Conservation (phyloP, 2,888 invertebrate genomes). For the Platycheirus rosarum region DNA sequence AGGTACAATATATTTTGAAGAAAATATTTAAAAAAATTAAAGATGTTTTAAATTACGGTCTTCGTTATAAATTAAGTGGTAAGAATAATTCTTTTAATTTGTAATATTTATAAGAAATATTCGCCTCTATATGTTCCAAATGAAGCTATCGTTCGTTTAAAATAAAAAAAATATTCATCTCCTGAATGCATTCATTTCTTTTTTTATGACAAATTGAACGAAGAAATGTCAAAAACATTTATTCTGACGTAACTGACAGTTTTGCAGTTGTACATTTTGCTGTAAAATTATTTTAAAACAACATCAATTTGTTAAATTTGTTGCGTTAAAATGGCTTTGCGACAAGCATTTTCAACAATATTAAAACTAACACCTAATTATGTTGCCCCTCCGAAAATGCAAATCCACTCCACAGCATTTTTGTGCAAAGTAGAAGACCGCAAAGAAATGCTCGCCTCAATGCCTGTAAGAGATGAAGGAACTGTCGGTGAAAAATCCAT, state of each 20-base stretch:
- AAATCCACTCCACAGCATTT: conserved; percentile 76
- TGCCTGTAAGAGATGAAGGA: conserved; percentile 87
- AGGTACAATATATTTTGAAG: no score
- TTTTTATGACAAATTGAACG: no score
- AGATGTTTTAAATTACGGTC: no score
- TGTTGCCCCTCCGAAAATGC: conserved; percentile 23
- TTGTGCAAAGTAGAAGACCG: conserved; percentile 83
- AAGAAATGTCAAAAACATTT: conserved; percentile 41
- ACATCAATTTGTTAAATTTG: background rate
- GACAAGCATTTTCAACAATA: conserved; percentile 73
- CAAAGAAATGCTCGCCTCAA: conserved; percentile 84
- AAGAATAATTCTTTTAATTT: no score
- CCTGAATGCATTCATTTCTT: no score
- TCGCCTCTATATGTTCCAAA: no score
- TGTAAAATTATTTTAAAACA: background rate
- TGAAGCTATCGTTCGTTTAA: no score
- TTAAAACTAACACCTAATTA: conserved; percentile 66
- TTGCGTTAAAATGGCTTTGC: conserved; percentile 75
- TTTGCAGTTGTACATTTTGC: conserved; percentile 48
- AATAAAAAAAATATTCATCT: no score
- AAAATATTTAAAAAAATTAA: no score
- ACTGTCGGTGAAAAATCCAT: conserved; percentile 89
- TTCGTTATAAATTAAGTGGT: no score
- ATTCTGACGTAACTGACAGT: conserved; percentile 63
- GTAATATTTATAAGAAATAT: no score